Base-by-base conservation (phyloP, 2,113 vertebrate species). In the Thinocorus orbignyianus region DNA sequence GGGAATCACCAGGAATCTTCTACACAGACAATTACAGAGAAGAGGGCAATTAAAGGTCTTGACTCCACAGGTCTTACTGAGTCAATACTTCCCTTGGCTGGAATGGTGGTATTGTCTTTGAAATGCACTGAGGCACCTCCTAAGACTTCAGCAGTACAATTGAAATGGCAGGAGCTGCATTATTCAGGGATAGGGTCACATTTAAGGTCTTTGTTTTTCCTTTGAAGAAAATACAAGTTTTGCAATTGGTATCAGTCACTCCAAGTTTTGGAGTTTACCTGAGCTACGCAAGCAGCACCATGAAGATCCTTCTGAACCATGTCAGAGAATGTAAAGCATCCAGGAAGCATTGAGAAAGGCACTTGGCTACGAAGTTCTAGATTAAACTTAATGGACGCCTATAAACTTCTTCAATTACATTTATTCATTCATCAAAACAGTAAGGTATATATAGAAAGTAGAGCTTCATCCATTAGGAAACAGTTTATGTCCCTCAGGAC, bases 241-340 rank as follows among this genome's bases (percentile, higher is more conserved):
- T 83, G 14, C 28, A 44, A 4, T 28, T 37, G 51, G 5, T 23
- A 28, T 30, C 41, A 25, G 37, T 57, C 37, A 20, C 13, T 76
- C 33, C 1, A 2, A 61, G 37, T 71, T 60, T 82, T 31, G 19
- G 65, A 37, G 39, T 54, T 84, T 18, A 62, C 31, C 51, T 62
- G 54, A 73, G 17, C 54, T 35, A 1, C 14, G 33, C n/a, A 84
- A 66, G 28, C 4, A 86, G 24, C 3, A 2, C 37, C 19, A 5
- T 0, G 4, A 20, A 65, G 18, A 70, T 48, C 33, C 31, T 25
- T 3, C 44, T 74, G 17, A 69, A 58, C 37, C 0, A 0, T n/a
- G 33, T 14, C 64, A 70, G 42, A 74, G 55, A 41, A 11, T 6
- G 28, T 17, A 62, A 84, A 74, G 4, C n/a, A 37, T 42, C 57